Evolutionary conservation across 2,113 vertebrate species (phyloP), one percentile per base, ranked within the genome.

Genomic region (Sterna hirundo): DNA sequence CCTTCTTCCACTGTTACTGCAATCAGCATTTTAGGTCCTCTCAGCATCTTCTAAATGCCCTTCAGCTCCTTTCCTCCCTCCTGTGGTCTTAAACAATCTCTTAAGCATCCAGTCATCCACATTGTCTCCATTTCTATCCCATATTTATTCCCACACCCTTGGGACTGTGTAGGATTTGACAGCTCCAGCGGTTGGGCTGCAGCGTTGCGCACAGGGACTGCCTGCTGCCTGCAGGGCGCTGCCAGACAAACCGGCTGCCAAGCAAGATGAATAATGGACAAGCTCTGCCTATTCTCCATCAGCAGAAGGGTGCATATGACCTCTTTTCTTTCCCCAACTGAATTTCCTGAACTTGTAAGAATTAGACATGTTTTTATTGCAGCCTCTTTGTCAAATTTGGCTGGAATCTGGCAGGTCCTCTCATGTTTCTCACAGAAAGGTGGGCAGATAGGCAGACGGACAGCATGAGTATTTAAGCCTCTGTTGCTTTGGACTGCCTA

Each of bases 171-270:
- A 72, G 79, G 38, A 30, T 76, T 80, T 69, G 36, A 13, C 40
- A 77, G 36, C 27, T 80, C 27, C 57, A 34, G 26, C 0, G 3
- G 17, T 0, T 64, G 55, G 42, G 34, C n/a, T 93, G 23, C 44
- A 81, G 38, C n/a, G 68, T 4, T 4, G 20, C 0, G 0, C 34
- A 4, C 1, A 2, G 64, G 38, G 8, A n/a, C 40, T 38, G 34
- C 60, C 34, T 60, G 36, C 27, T 69, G 32, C 34, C 64, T 36
- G 19, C 64, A 75, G 54, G 16, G 16, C 1, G 8, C 36, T 75
- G 55, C 64, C 4, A 15, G 58, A 75, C 26, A 46, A 78, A 22
- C 51, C 29, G 5, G 5, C 58, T 71, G 36, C 36, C 51, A 70
- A 66, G 22, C 5, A 78, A 27, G 54, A 49, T 5, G 65, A 46